These are phyloP conservation scores for Toxonevra muliebris DNA, from an alignment of 2,888 invertebrate genomes.

Conservation along the genomic window DNA sequence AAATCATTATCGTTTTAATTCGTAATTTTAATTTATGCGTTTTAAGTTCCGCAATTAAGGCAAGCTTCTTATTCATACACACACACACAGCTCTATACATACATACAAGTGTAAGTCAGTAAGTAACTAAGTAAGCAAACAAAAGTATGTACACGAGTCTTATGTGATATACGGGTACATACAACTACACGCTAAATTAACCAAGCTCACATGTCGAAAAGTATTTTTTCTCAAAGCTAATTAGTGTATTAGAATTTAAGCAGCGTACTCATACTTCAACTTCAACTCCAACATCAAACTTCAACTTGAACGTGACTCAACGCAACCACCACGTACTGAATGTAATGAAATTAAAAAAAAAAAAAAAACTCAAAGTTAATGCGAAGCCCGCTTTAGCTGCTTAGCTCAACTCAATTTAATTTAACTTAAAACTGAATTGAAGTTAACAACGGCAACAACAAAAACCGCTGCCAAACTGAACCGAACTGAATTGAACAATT, in stretches of 20 bases:
- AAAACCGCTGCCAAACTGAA: neutral
- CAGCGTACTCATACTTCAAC: constrained; percentile 1
- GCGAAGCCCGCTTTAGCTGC: too few species aligned
- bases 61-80: neutral
- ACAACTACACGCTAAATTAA: neutral
- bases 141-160: too few species aligned
- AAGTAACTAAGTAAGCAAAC: too few species aligned
- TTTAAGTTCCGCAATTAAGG: constrained; percentile 2
- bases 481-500: neutral
- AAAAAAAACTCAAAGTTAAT: too few species aligned
- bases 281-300: neutral
- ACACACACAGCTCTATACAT: neutral
- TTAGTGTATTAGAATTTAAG: constrained; percentile 10
- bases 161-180: too few species aligned
- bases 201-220: neutral
- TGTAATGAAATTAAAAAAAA: too few species aligned
- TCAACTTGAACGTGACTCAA: too few species aligned
- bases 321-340: neutral
- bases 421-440: too few species aligned
- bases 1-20: too few species aligned
- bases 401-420: too few species aligned
- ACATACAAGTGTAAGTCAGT: neutral
- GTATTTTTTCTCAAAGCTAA: neutral
- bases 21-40: neutral
- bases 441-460: too few species aligned